These are phyloP conservation scores for Muricea muricata DNA, from an alignment of 92 coral and sea anemone genomes.

Conservation along the genomic window DNA sequence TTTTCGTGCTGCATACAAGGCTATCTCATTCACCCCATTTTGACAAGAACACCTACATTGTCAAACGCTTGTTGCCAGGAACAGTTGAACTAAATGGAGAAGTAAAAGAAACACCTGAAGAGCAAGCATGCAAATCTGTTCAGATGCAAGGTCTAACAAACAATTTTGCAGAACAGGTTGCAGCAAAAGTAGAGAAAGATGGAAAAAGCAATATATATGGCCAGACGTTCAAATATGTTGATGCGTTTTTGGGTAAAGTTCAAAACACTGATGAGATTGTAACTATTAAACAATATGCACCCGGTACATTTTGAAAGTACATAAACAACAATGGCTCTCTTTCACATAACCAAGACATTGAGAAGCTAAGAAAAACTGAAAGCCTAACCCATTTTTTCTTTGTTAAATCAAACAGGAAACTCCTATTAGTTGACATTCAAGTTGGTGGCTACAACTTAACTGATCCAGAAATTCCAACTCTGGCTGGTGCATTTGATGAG, in stretches of 20 bases:
- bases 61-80: background rate
- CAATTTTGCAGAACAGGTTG: constrained; percentile 45
- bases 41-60: constrained; percentile 3
- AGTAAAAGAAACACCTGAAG: background rate
- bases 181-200: background rate
- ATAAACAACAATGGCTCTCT: background rate
- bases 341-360: background rate
- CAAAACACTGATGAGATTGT: background rate
- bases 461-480: constrained; percentile 19
- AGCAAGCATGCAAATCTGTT: constrained; percentile 35
- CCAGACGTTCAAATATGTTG: constrained; percentile 3
- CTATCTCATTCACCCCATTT: background rate
- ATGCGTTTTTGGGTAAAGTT: background rate
- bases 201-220: constrained; percentile 21
- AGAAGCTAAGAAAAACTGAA: constrained; percentile 15
- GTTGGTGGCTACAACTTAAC: background rate
- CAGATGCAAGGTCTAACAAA: constrained; percentile 60
- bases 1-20: constrained; percentile 6
- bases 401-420: background rate
- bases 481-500: background rate
- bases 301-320: background rate
- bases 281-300: background rate
- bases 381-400: constrained; percentile 9
- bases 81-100: background rate
- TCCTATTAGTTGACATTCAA: constrained; percentile 6